Evolutionary conservation across 2,797 vertebrate genomes (phyloP).

Genomic region (Sebastes taczanowskii): DNA sequence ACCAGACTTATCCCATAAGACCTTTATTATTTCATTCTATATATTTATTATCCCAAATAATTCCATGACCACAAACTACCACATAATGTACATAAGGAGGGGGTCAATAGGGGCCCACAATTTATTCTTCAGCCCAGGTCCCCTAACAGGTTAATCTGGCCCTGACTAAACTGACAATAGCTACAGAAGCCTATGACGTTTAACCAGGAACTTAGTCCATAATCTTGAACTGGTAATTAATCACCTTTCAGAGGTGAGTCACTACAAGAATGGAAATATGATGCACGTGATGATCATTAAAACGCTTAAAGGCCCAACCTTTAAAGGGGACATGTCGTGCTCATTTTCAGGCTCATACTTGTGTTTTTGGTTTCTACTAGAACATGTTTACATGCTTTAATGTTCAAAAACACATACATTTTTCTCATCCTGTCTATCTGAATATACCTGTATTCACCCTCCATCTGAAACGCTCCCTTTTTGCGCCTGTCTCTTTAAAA

Average conservation of each 20-base stretch:
- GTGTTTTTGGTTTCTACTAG: no score
- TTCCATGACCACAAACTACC: neutral
- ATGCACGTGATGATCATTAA: neutral
- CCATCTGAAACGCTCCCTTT: no score
- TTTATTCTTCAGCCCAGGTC: neutral
- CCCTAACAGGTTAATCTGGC: neutral
- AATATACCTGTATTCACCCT: neutral
- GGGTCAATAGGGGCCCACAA: neutral
- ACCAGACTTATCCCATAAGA: neutral
- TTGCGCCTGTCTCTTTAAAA: no score
- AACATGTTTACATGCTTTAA: neutral
- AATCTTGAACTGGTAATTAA: neutral
- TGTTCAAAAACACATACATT: no score
- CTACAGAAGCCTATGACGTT: neutral
- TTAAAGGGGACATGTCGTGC: no score
- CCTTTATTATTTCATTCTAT: neutral
- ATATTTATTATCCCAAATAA: neutral
- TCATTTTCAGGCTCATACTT: no score
- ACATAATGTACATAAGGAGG: neutral
- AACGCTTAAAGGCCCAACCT: no score
- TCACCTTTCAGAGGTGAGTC: neutral
- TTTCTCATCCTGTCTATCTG: no score
- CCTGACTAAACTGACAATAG: neutral
- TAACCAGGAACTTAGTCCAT: neutral
- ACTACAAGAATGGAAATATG: neutral